These are phyloP conservation scores for Muscicapa adusta DNA, from an alignment of 2,113 vertebrate genomes.

Conservation along the genomic window DNA sequence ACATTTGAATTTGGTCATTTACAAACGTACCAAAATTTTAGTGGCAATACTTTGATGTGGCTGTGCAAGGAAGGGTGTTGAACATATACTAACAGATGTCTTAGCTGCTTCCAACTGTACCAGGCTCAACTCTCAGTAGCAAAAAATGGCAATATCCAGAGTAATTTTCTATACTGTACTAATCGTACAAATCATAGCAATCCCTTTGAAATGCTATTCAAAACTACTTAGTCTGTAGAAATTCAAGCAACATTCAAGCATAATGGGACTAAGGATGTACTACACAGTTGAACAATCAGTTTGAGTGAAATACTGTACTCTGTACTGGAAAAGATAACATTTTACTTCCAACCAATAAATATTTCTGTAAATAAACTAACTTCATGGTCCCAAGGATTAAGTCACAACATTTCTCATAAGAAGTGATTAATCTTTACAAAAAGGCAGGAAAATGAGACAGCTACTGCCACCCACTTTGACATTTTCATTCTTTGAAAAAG, in stretches of 20 bases:
- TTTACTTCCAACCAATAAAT: constrained; percentile 49
- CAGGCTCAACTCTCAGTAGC: neutral
- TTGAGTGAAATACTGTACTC: neutral
- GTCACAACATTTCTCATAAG: constrained; percentile 72
- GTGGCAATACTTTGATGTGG: neutral
- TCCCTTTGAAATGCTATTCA: neutral
- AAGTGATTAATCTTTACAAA: constrained; percentile 76
- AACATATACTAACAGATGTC: neutral
- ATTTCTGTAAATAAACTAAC: constrained; percentile 66
- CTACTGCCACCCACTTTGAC: constrained; percentile 71
- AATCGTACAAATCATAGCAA: neutral
- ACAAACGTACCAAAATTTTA: neutral
- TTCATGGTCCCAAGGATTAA: constrained; percentile 60
- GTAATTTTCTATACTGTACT: neutral
- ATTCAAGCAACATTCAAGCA: neutral
- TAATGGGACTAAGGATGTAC: neutral
- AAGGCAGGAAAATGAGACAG: constrained; percentile 71
- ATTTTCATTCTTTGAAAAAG: constrained; percentile 74
- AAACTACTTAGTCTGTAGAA: neutral
- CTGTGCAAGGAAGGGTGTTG: neutral
- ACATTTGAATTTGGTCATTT: neutral
- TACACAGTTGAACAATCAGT: neutral
- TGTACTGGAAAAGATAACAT: constrained; percentile 27
- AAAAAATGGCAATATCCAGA: neutral
- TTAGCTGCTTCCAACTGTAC: neutral